These are phyloP conservation scores for Baronia brevicornis DNA, from an alignment of 2,888 invertebrate species.

Conservation along the genomic window DNA sequence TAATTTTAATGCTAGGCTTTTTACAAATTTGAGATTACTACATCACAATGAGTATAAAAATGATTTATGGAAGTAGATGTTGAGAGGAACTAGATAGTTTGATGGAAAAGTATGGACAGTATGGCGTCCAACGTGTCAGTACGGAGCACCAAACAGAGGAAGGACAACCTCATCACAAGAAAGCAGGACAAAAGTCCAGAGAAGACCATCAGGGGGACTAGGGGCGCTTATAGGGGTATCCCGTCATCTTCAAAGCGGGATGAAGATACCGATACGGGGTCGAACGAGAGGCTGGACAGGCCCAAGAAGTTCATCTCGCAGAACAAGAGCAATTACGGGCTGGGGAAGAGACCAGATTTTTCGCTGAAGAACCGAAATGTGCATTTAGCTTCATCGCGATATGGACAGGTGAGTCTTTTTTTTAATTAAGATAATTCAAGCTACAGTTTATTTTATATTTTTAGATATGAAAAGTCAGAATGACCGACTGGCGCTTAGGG, in stretches of 20 bases:
- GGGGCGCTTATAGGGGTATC: constrained; percentile 60
- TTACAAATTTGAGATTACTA: constrained; percentile 17
- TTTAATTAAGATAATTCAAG: no score
- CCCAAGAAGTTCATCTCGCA: constrained; percentile 69
- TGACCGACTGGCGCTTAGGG: no score
- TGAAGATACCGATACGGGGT: constrained; percentile 56
- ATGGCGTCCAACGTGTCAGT: constrained; percentile 62
- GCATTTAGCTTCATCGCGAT: constrained; percentile 65
- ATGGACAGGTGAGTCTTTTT: constrained; percentile 65
- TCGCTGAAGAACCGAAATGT: constrained; percentile 67
- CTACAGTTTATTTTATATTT: no score
- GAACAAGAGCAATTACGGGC: constrained; percentile 59
- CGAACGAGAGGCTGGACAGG: constrained; percentile 66
- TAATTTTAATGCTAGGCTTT: constrained; percentile 19
- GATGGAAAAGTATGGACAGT: constrained; percentile 64
- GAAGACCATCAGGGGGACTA: constrained; percentile 65
- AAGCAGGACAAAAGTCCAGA: constrained; percentile 72
- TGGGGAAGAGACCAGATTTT: constrained; percentile 68
- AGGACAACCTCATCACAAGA: constrained; percentile 68
- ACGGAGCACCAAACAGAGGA: constrained; percentile 60
- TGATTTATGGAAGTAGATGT: constrained; percentile 17
- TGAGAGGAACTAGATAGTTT: constrained; percentile 26
- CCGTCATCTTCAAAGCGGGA: constrained; percentile 64
- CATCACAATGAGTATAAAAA: constrained; percentile 25
- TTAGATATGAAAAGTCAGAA: no score